These are phyloP conservation scores for Trissolcus brochymenae DNA, from an alignment of 2,888 invertebrate species.

Conservation along the genomic window DNA sequence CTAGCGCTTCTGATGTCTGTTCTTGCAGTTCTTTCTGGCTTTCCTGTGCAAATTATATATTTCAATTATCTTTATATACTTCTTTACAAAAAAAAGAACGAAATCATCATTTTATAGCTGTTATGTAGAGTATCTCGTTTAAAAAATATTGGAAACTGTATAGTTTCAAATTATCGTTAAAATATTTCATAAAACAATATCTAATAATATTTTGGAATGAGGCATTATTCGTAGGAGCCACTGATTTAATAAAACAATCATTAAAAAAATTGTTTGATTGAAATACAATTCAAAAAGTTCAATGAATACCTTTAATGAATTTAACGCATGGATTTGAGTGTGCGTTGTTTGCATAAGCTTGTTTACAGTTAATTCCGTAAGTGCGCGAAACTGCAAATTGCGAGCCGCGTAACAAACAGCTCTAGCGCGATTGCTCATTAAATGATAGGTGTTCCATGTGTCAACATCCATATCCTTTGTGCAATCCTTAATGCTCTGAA, in stretches of 20 bases:
- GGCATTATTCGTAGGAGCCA: neutral
- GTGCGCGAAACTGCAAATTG: slow-evolving; percentile 81
- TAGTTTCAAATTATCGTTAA: neutral
- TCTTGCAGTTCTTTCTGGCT: slow-evolving; percentile 77
- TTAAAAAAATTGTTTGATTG: neutral
- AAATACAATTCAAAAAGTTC: neutral
- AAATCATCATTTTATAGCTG: neutral
- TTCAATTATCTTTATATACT: neutral
- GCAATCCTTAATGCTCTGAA: slow-evolving; percentile 76
- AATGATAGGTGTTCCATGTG: slow-evolving; percentile 84
- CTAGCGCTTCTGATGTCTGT: slow-evolving; percentile 75
- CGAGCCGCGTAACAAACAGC: slow-evolving; percentile 83
- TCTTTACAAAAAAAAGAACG: neutral
- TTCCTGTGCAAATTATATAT: slow-evolving; percentile 60
- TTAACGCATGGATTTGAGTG: slow-evolving; percentile 77
- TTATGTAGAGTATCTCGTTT: neutral
- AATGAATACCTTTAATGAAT: slow-evolving; percentile 74
- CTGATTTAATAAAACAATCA: too few relatives aligned
- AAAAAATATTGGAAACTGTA: neutral
- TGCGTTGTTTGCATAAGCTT: slow-evolving; percentile 79
- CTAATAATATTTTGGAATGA: neutral
- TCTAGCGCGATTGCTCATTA: slow-evolving; percentile 82
- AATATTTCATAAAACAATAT: neutral
- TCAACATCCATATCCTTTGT: slow-evolving; percentile 82
- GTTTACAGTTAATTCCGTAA: slow-evolving; percentile 82